Conservation (phyloP, 2,888 invertebrate species). For the Linyphia triangularis region DNA sequence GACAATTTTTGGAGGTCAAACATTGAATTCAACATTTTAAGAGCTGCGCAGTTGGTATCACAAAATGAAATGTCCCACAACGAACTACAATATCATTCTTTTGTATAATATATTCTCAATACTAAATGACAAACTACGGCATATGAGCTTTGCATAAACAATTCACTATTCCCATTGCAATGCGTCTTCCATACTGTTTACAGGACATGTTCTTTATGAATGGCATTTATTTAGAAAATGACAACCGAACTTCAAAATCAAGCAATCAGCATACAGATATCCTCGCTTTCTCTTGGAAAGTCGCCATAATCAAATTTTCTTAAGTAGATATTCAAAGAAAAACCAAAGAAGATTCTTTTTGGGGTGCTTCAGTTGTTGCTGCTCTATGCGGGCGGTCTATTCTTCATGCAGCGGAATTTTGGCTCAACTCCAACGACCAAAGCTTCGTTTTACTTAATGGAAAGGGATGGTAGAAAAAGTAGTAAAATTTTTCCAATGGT, state of each 20-base stretch:
- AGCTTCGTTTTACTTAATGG: conserved; percentile 2
- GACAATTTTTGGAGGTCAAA: too few relatives aligned
- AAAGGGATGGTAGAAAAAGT: neutral
- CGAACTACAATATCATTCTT: neutral
- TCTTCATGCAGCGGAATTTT: neutral
- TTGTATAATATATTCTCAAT: neutral
- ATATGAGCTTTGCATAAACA: neutral
- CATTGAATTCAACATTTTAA: too few relatives aligned
- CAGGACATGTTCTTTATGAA: neutral
- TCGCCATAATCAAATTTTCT: conserved; percentile 52
- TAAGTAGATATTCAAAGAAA: conserved; percentile 4
- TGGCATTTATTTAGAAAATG: neutral
- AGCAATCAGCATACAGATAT: neutral
- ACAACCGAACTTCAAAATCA: conserved; percentile 8
- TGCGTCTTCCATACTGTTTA: neutral
- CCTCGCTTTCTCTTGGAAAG: conserved; percentile 34
- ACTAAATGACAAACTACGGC: neutral
- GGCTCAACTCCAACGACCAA: conserved; percentile 6
- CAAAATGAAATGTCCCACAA: neutral
- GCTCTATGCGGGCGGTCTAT: neutral
- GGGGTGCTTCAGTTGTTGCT: conserved; percentile 11
- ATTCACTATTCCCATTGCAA: neutral
- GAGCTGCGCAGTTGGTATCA: neutral
- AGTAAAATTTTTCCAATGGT: neutral
- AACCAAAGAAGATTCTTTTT: neutral